These are phyloP conservation scores for Polia nebulosa DNA, from an alignment of 2,888 invertebrate genomes.

Conservation along the genomic window DNA sequence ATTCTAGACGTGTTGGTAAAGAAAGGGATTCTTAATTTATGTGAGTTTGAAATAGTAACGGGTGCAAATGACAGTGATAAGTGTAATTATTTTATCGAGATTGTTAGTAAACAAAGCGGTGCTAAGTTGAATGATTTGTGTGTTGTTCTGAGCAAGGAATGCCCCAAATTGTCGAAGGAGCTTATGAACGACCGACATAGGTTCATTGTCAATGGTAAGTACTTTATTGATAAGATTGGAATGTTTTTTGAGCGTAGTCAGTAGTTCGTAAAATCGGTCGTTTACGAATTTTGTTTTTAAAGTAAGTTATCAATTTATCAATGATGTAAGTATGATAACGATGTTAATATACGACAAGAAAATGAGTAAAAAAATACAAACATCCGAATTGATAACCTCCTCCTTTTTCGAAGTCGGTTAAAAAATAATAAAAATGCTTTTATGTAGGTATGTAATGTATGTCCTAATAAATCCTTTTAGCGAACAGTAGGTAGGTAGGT, in stretches of 20 bases:
- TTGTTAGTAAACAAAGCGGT: slow-evolving; percentile 92
- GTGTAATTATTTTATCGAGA: slow-evolving; percentile 91
- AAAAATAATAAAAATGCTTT: neutral
- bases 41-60: slow-evolving; percentile 91
- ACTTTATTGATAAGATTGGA: slow-evolving; percentile 29
- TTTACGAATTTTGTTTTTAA: neutral
- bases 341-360: neutral
- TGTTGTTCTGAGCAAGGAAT: slow-evolving; percentile 91
- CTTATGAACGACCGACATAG: slow-evolving; percentile 91
- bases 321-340: neutral
- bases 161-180: slow-evolving; percentile 92
- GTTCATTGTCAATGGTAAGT: slow-evolving; percentile 86
- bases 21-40: slow-evolving; percentile 92
- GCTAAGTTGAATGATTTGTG: slow-evolving; percentile 92
- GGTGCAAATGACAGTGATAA: slow-evolving; percentile 88
- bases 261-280: slow-evolving; percentile 9
- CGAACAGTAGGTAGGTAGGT: neutral
- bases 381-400: no score
- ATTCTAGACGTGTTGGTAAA: slow-evolving; percentile 92
- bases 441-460: no score
- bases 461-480: no score
- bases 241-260: neutral
- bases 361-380: slow-evolving; percentile 3
- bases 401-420: no score
- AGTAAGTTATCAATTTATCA: neutral